phyloP scores from a whole-genome alignment of 2,888 invertebrate species.

The Coleophora flavipennella region DNA sequence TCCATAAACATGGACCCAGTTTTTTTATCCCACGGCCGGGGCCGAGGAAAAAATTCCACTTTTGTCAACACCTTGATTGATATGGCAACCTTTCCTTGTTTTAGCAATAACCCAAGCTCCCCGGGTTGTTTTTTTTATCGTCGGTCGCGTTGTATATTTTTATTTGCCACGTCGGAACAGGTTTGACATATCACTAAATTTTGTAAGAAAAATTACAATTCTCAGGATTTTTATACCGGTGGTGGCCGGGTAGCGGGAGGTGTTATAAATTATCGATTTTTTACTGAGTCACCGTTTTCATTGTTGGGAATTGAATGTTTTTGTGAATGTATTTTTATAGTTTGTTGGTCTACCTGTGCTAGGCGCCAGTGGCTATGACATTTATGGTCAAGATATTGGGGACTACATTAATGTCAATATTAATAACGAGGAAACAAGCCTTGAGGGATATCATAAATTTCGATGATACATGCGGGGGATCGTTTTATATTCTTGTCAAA shows the following conservation, averaged over 20 bases:
- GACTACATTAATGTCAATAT: slow-evolving; percentile 66
- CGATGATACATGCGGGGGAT: slow-evolving; percentile 39
- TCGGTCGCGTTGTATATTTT: slow-evolving; percentile 54
- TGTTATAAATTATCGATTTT: slow-evolving; percentile 62
- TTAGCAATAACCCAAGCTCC: slow-evolving; percentile 64
- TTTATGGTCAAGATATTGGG: slow-evolving; percentile 69
- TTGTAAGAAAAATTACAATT: slow-evolving; percentile 67
- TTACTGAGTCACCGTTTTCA: slow-evolving; percentile 45
- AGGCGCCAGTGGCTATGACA: slow-evolving; percentile 70
- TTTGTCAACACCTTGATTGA: slow-evolving; percentile 71
- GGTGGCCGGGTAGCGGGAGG: slow-evolving; percentile 49
- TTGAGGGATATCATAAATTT: slow-evolving; percentile 54
- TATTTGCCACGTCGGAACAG: slow-evolving; percentile 64
- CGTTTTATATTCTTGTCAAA: slow-evolving; percentile 49
- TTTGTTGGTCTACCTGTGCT: slow-evolving; percentile 55
- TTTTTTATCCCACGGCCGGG: slow-evolving; percentile 52
- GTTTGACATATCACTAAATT: slow-evolving; percentile 72
- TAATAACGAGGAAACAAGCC: slow-evolving; percentile 58
- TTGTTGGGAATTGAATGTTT: slow-evolving; percentile 55
- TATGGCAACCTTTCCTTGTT: slow-evolving; percentile 69
- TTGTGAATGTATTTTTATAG: slow-evolving; percentile 52
- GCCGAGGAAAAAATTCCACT: slow-evolving; percentile 49
- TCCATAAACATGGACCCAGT: slow-evolving; percentile 61
- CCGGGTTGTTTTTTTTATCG: slow-evolving; percentile 47
- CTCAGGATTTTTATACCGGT: slow-evolving; percentile 59